Evolutionary conservation across 2,113 vertebrate genomes (phyloP).

Genomic region (Odontesthes bonariensis): DNA sequence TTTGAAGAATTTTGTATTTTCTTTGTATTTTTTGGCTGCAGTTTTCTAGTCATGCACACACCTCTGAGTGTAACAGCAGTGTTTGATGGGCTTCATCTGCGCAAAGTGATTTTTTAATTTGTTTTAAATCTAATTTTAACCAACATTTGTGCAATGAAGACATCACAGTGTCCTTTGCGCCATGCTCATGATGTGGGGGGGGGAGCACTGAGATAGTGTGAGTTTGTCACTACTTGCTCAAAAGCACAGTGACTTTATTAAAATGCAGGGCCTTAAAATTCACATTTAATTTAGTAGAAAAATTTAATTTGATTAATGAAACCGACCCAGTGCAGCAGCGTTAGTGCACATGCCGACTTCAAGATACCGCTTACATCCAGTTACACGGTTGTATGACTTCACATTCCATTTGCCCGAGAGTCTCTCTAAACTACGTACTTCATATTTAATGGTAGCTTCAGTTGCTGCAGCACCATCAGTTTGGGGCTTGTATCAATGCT

Average conservation of each 20-base stretch:
- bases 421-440: constrained; percentile 26
- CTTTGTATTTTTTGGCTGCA: too few species aligned
- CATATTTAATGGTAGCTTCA: constrained; percentile 51
- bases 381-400: constrained; percentile 28
- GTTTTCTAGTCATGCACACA: too few species aligned
- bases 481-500: constrained; percentile 12
- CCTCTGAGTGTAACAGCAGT: too few species aligned
- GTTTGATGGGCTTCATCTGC: too few species aligned
- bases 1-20: too few species aligned
- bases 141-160: too few species aligned
- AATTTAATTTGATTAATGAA: constrained; percentile 45
- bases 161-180: too few species aligned
- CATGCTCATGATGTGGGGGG: too few species aligned
- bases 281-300: constrained; percentile 47
- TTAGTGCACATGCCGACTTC: constrained; percentile 24
- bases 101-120: too few species aligned
- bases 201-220: neutral
- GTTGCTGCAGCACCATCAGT: constrained; percentile 22
- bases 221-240: constrained; percentile 1
- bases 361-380: constrained; percentile 26
- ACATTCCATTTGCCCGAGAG: constrained; percentile 18
- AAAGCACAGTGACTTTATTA: constrained; percentile 17
- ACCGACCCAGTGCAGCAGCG: constrained; percentile 20
- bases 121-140: too few species aligned
- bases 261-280: constrained; percentile 16